Base-by-base conservation (phyloP, 2,113 vertebrate species). In the Daphoenositta chrysoptera region DNA sequence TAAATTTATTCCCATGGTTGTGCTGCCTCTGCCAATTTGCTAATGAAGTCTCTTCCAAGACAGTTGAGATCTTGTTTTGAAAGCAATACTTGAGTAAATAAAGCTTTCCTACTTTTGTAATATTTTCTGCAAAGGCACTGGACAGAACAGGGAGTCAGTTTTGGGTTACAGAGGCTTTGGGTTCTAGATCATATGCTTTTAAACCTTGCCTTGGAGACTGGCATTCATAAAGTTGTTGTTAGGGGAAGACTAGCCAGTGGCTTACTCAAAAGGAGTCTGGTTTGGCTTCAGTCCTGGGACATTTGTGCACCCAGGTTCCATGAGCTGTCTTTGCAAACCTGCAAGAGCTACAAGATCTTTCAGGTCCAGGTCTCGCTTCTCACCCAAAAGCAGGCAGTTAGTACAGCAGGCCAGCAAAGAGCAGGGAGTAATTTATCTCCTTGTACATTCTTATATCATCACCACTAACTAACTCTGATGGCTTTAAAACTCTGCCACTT, bases 1-100 rank as follows among this genome's bases (percentile, higher is more conserved):
- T 80, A 91, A 93, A 94, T 88, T 72, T 85, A 87, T 90, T 94
- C 84, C 85, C 61, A 42, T 75, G 54, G 47, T 58, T 93, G 40
- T 73, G 14, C 23, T 94, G 68, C 89, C 42, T 80, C 83, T 95
- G 37, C 54, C 37, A 87, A 61, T 65, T 89, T 51, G 47, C 20
- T 88, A 77, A 88, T 33, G 7, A 70, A 89, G 39, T 54, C 42
- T 70, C 31, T 79, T 92, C 39, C 50, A 77, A 94, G 89, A 42
- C 18, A 39, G 56, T 50, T 92, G 50, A 81, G 42, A n/a, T 42
- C 15, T 57, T 79, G 20, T 83, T 93, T 87, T 69, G 71, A 90
- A 83, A 94, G 17, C 27, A 69, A 39, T 47, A 30, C 72, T 91
- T 53, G 26, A 87, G 33, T 61, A 47, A 82, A 53, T 56, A 91